Evolutionary conservation across 2,113 vertebrate species (phyloP), one percentile per base, ranked within the genome.

Genomic region (Pluvialis apricaria): DNA sequence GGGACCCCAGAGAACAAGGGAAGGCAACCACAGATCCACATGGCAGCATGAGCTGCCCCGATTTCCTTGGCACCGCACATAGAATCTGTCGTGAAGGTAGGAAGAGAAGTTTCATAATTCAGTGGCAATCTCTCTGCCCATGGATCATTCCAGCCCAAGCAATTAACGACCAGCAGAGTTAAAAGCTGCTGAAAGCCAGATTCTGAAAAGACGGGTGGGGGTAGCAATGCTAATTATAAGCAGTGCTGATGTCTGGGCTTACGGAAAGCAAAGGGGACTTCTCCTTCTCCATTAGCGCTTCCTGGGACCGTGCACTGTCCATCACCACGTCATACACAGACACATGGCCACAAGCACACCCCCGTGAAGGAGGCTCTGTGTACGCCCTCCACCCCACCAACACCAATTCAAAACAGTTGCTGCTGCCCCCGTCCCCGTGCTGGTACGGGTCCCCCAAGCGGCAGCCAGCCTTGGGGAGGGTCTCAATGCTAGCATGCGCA

Each of bases 331-430:
- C 24, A 61, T 72, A 26, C 10, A n/a, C 52, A 34, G 57, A 18
- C 45, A n/a, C 15, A 1, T 1, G 36, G 57, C 34, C 62, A 49
- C 64, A 47, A 44, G 49, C 42, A 34, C 21, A 2, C 9, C 15
- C 34, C 42, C 5, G 32, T 3, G 12, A 34, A 22, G 47, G 34
- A 22, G 28, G 47, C 7, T 58, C 65, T 10, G 28, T 6, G 34
- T 4, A 18, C 0, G 0, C 19, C 51, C 44, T 22, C 4, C 32
- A 31, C 8, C 16, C 16, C 55, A 47, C 2, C 13, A 29, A 18
- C 31, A 42, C 14, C 60, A 44, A 1, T 38, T 5, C 26, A 6
- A 68, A 22, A 9, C 58, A 15, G 11, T 0, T 29, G 28, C 64
- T 80, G 75, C 76, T 77, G 70, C 38, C 32, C 31, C 20, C 34